Evolutionary conservation across 2,888 invertebrate species (phyloP), one percentile per base, ranked within the genome.

Genomic region (Deladenus siricidicola): DNA sequence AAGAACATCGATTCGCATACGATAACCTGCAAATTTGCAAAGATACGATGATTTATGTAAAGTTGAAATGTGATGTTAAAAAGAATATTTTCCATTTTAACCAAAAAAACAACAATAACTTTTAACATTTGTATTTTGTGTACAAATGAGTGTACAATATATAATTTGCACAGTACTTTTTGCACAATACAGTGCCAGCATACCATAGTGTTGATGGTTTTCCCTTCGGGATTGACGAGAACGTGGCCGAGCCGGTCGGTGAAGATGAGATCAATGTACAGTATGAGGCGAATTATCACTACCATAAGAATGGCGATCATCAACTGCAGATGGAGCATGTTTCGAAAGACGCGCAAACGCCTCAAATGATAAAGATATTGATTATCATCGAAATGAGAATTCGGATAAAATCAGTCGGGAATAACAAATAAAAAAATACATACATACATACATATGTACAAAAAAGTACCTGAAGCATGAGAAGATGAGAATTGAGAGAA

Each of bases 1-100:
- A 88, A 83, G 80, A 89, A 89, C 54, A 86, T 85, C 0, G 84
- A 83, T 78, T 89, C 88, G 78, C 91, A 91, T 0, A 91, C 79
- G 54, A 86, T 84, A 0, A 87, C 86, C 90, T 91, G 79, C 24
- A 80, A 77, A 43, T 24, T 3, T 24, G 10, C 10, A 17, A 3
- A 17, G 8, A 14, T 14, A n/a, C 19, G 8, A 14, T 8, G 29
- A 30, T 8, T n/a, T n/a, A n/a, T n/a, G n/a, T n/a, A n/a, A n/a
- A n/a, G n/a, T n/a, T n/a, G n/a, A n/a, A n/a, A n/a, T n/a, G n/a
- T n/a, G n/a, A n/a, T n/a, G n/a, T n/a, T n/a, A n/a, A n/a, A n/a
- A n/a, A n/a, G n/a, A n/a, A n/a, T n/a, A n/a, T n/a, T n/a, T n/a
- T n/a, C n/a, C n/a, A n/a, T n/a, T n/a, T n/a, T n/a, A n/a, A n/a